Conservation (phyloP, 1,140 invertebrate species). For the Tetragonula clypearis region DNA sequence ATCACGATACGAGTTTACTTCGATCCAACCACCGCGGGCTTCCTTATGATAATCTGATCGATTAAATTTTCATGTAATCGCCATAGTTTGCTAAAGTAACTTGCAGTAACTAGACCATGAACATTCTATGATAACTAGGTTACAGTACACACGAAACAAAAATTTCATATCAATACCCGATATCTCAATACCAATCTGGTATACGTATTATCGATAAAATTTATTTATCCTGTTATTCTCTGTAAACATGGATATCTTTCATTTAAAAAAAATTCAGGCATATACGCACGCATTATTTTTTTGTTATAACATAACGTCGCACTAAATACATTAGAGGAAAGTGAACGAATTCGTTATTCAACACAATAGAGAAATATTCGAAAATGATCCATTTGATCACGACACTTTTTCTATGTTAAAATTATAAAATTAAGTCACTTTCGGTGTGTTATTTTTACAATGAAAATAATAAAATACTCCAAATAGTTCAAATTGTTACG, state of each 20-base stretch:
- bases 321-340: not conserved
- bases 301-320: too few relatives aligned
- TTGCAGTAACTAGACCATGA: conserved; percentile 8
- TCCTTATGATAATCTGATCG: not conserved
- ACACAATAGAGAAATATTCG: not conserved
- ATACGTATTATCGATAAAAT: not conserved
- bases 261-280: too few relatives aligned
- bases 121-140: not conserved
- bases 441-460: not conserved
- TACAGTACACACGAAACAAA: not conserved
- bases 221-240: too few relatives aligned
- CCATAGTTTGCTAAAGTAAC: conserved; percentile 3
- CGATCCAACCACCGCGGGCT: not conserved
- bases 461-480: not conserved
- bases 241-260: too few relatives aligned
- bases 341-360: not conserved
- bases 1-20: not conserved
- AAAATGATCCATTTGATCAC: not conserved
- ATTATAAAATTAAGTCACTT: too few relatives aligned
- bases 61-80: not conserved
- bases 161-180: not conserved
- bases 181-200: not conserved
- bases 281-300: too few relatives aligned
- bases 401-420: not conserved
- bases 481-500: not conserved